phyloP scores from a whole-genome alignment of 2,113 vertebrate genomes.

The Hippocampus mohnikei region DNA sequence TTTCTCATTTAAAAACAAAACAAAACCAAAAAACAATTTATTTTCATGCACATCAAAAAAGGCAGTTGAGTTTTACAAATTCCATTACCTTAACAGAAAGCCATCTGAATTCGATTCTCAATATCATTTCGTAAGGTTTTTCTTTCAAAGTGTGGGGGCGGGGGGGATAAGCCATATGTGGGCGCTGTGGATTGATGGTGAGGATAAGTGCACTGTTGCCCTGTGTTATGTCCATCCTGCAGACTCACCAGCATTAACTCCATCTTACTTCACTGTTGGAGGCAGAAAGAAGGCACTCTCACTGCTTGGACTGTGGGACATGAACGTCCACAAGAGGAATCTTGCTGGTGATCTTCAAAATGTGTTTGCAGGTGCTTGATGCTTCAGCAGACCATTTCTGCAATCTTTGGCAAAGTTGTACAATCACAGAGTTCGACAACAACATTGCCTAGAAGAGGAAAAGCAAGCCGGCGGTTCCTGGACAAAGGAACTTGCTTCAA shows the following conservation, averaged over 20 bases:
- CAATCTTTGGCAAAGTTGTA: slow-evolving; percentile 63
- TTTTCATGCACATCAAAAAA: slow-evolving; percentile 17
- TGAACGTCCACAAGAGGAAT: slow-evolving; percentile 40
- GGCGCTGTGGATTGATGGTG: slow-evolving; percentile 27
- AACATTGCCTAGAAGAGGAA: slow-evolving; percentile 51
- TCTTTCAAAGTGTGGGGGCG: neutral
- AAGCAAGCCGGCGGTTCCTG: slow-evolving; percentile 1
- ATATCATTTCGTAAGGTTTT: slow-evolving; percentile 4
- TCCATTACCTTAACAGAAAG: neutral
- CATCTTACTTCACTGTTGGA: slow-evolving; percentile 2
- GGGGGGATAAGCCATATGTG: slow-evolving; percentile 25
- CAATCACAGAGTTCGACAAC: slow-evolving; percentile 46
- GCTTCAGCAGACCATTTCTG: slow-evolving; percentile 9
- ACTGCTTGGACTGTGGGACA: slow-evolving; percentile 15
- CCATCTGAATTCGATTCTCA: neutral
- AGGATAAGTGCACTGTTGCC: slow-evolving; percentile 56
- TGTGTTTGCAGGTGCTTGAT: slow-evolving; percentile 22
- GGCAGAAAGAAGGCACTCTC: slow-evolving; percentile 54
- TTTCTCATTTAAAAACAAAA: neutral
- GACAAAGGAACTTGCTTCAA: slow-evolving; percentile 4
- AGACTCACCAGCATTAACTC: slow-evolving; percentile 25
- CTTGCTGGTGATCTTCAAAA: slow-evolving; percentile 54
- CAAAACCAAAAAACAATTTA: too few species aligned
- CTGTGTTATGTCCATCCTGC: slow-evolving; percentile 41
- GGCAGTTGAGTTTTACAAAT: slow-evolving; percentile 41